Evolutionary conservation across 2,113 vertebrate species (phyloP).

Genomic region (Pao palembangensis): DNA sequence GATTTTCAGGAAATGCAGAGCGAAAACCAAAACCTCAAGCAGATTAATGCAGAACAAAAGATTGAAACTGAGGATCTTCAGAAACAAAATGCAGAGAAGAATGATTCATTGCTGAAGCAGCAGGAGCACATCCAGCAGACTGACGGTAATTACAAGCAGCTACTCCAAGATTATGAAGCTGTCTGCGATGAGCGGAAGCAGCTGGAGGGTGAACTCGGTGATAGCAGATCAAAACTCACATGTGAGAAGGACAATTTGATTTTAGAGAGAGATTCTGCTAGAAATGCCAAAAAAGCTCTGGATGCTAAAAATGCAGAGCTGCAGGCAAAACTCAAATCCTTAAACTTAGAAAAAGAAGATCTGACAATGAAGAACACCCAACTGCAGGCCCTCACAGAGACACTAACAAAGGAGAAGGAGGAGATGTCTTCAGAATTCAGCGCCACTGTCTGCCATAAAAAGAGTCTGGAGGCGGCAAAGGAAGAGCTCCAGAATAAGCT

Average conservation of each 20-base stretch:
- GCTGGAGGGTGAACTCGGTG: constrained; percentile 75
- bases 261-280: constrained; percentile 70
- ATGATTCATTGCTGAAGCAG: constrained; percentile 54
- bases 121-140: constrained; percentile 64
- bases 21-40: constrained; percentile 70
- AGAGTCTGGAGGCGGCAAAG: constrained; percentile 47
- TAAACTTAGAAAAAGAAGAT: constrained; percentile 75
- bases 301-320: constrained; percentile 71
- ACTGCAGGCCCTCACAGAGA: constrained; percentile 73
- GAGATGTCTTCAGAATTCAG: constrained; percentile 69
- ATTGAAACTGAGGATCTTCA: constrained; percentile 71
- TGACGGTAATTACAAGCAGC: constrained; percentile 66
- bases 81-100: constrained; percentile 57
- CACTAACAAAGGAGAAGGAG: constrained; percentile 62
- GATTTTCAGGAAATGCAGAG: constrained; percentile 64
- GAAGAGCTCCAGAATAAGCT: constrained; percentile 71
- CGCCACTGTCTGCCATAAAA: constrained; percentile 60
- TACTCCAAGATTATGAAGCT: constrained; percentile 75
- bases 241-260: constrained; percentile 70
- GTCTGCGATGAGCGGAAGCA: constrained; percentile 75
- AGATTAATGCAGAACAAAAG: constrained; percentile 55
- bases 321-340: constrained; percentile 59
- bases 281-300: constrained; percentile 73
- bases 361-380: constrained; percentile 65
- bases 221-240: constrained; percentile 73